Conservation (phyloP, 2,888 invertebrate species). For the Trachelus tabidus region DNA sequence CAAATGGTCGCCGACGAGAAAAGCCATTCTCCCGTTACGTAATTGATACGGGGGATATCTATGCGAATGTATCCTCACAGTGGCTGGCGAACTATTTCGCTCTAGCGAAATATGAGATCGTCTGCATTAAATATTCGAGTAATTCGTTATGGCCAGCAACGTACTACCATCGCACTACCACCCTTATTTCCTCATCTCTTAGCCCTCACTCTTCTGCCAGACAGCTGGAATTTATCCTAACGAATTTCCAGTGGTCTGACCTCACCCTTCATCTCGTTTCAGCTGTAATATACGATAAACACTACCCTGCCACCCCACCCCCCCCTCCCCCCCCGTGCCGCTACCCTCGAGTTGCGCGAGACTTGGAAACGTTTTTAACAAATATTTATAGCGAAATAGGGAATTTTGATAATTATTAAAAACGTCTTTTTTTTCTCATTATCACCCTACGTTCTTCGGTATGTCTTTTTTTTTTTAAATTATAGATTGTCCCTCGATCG, state of each 20-base stretch:
- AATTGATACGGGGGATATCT: constrained; percentile 48
- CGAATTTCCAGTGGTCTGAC: constrained; percentile 42
- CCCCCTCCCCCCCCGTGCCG: too few species aligned
- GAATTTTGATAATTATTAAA: too few species aligned
- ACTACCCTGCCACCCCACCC: constrained; percentile 36
- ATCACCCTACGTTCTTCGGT: too few species aligned
- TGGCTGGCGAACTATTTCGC: constrained; percentile 41
- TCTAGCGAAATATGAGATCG: constrained; percentile 58
- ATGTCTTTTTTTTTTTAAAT: too few species aligned
- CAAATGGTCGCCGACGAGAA: constrained; percentile 41
- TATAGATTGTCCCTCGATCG: neutral
- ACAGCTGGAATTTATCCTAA: constrained; percentile 60
- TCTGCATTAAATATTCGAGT: constrained; percentile 61
- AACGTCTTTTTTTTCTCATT: too few species aligned
- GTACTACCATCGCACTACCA: constrained; percentile 4
- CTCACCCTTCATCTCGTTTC: constrained; percentile 26
- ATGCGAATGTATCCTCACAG: constrained; percentile 4
- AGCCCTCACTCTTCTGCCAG: constrained; percentile 36
- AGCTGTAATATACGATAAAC: constrained; percentile 52
- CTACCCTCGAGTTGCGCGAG: neutral
- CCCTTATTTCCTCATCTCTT: constrained; percentile 15
- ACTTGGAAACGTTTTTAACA: neutral
- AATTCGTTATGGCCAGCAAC: constrained; percentile 50
- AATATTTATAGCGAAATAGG: constrained; percentile 31
- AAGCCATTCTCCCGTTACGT: constrained; percentile 26